Base-by-base conservation (phyloP, 2,888 invertebrate genomes). In the Heliconius ethilla region DNA sequence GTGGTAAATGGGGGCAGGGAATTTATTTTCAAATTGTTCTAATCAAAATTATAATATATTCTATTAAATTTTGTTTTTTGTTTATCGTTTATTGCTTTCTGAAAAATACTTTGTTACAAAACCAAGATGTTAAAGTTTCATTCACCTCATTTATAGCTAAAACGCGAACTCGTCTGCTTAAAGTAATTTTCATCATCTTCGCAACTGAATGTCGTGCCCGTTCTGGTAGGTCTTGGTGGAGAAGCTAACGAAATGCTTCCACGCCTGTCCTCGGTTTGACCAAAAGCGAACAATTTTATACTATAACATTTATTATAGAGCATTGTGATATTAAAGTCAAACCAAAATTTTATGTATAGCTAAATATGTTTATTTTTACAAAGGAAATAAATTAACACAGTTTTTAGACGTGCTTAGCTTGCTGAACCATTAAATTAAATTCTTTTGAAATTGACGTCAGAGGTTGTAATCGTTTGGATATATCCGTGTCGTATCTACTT, bases 361-460 rank as follows among this genome's bases (percentile, higher is more conserved):
- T 63, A 0, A 67, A n/a, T 67, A 37, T 40, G n/a, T 67, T 40
- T 37, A 37, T 65, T 40, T 37, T 37, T 40, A 37, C 37, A 73
- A 67, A 63, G 45, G 67, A 74, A 77, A 73, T 59, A 55, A 25
- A 67, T 77, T 74, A 65, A 66, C 11, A 4, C 33, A 27, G 55
- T 25, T 72, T 77, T 72, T 70, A 63, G n/a, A 22, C 37, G 37
- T 33, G 51, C 84, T 85, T 81, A 84, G 83, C 80, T 84, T 86
- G 87, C 78, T 84, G 84, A 87, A 90, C 87, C 88, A 87, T 87
- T 86, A 89, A 90, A 90, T 90, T 89, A 87, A 88, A 88, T 83
- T 77, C 75, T 67, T 77, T 79, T 76, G 78, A 78, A 84, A 82
- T 83, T 70, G 25, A 77, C 75, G 75, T 78, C 73, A 67, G 51